A percentile compares a stretch with the other conserved stretches of the same genome.
These are phyloP conservation scores for Lamellibrachia satsuma DNA, from an alignment of 2,888 invertebrate genomes.

Conservation along the genomic window DNA sequence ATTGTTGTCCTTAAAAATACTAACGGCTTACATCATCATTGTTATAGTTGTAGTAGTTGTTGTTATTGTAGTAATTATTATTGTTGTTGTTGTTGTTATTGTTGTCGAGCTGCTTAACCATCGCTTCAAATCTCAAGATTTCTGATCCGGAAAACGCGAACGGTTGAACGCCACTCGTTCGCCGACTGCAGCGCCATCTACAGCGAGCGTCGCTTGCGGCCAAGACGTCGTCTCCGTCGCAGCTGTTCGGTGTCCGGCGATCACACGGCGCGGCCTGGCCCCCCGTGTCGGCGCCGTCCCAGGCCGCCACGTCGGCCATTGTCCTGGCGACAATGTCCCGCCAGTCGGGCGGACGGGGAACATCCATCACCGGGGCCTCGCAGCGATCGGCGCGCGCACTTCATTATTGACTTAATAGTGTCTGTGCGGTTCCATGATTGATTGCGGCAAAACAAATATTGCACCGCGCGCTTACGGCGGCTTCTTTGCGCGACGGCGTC, in stretches of 20 bases:
- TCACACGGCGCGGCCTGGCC: background rate
- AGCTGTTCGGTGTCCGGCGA: background rate
- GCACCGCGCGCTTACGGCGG: background rate
- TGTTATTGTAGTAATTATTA: background rate
- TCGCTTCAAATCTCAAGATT: background rate
- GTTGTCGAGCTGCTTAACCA: background rate
- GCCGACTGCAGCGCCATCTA: background rate
- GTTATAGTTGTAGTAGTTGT: background rate
- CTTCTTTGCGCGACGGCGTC: background rate
- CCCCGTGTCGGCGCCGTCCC: background rate
- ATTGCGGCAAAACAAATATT: slow-evolving; percentile 12
- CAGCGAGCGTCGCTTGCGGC: background rate
- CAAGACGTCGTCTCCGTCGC: background rate
- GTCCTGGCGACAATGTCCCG: background rate
- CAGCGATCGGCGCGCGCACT: slow-evolving; percentile 5
- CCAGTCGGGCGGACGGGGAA: background rate
- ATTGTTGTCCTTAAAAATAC: background rate
- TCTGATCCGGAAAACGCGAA: background rate
- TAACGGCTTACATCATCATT: background rate
- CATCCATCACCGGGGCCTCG: background rate
- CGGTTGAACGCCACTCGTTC: background rate
- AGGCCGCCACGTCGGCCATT: background rate
- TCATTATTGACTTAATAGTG: slow-evolving; percentile 17
- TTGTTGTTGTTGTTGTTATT: background rate
- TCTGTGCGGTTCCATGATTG: background rate